These are phyloP conservation scores for Apaloderma vittatum DNA, from an alignment of 2,113 vertebrate genomes.

Conservation along the genomic window DNA sequence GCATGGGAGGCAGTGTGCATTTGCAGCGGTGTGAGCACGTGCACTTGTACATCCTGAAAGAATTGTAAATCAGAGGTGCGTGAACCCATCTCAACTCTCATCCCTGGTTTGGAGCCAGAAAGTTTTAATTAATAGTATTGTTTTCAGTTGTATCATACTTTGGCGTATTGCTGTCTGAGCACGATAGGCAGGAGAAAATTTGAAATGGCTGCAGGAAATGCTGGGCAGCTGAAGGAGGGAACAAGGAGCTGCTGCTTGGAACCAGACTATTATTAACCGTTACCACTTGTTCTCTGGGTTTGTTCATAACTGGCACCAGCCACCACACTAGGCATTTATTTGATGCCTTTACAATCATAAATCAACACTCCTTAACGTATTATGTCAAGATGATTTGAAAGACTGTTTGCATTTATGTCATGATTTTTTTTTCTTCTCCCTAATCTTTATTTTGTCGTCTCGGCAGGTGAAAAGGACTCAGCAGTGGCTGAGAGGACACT, in stretches of 20 bases:
- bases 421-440: not conserved
- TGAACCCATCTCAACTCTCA: not conserved
- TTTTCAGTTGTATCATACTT: not conserved
- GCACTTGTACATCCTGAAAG: not conserved
- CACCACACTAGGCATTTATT: not conserved
- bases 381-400: constrained; percentile 25
- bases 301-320: constrained; percentile 22
- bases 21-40: not conserved
- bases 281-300: constrained; percentile 38
- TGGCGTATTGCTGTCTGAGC: not conserved
- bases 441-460: not conserved
- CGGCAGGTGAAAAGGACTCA: not conserved
- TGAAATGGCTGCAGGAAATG: constrained; percentile 23
- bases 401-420: not conserved
- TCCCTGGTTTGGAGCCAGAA: not conserved
- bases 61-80: not conserved
- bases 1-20: not conserved
- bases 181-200: not conserved
- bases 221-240: not conserved
- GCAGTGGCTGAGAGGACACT: not conserved
- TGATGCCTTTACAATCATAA: constrained; percentile 37
- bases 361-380: constrained; percentile 26
- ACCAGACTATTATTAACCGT: not conserved
- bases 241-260: constrained; percentile 23
- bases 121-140: not conserved